These are phyloP conservation scores for Serilophus lunatus DNA, from an alignment of 2,113 vertebrate genomes.

Conservation along the genomic window DNA sequence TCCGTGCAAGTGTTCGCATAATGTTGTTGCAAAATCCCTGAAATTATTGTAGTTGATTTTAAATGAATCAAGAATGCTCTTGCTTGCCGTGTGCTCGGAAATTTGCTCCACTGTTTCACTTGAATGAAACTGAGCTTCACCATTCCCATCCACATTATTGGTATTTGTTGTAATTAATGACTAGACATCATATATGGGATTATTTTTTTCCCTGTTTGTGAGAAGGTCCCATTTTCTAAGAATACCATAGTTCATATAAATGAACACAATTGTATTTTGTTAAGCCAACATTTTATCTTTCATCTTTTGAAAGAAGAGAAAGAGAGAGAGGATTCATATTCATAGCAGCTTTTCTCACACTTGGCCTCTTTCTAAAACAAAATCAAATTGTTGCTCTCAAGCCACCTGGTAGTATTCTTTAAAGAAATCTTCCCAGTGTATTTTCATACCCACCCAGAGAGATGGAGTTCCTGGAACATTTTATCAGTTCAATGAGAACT, in stretches of 20 bases:
- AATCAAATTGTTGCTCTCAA: background rate
- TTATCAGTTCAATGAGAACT: background rate
- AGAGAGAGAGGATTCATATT: background rate
- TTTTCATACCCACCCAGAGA: slow-evolving; percentile 5
- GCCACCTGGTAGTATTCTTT: background rate
- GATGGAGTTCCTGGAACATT: background rate
- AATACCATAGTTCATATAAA: background rate
- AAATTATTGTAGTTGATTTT: background rate
- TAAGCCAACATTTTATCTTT: background rate
- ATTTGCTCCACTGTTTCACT: background rate
- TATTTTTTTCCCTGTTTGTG: background rate
- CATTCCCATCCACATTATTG: background rate
- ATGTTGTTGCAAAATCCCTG: background rate
- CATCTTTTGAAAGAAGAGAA: background rate
- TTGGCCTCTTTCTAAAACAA: background rate
- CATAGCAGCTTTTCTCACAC: background rate
- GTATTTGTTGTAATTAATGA: background rate
- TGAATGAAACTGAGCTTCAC: background rate
- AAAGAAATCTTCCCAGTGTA: background rate
- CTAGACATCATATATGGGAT: accelerated
- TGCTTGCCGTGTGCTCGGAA: background rate
- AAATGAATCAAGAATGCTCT: background rate
- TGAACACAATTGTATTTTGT: background rate
- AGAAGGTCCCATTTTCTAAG: background rate
- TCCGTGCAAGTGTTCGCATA: background rate